Conservation (phyloP, 2,888 invertebrate genomes). For the Macrophya alboannulata region DNA sequence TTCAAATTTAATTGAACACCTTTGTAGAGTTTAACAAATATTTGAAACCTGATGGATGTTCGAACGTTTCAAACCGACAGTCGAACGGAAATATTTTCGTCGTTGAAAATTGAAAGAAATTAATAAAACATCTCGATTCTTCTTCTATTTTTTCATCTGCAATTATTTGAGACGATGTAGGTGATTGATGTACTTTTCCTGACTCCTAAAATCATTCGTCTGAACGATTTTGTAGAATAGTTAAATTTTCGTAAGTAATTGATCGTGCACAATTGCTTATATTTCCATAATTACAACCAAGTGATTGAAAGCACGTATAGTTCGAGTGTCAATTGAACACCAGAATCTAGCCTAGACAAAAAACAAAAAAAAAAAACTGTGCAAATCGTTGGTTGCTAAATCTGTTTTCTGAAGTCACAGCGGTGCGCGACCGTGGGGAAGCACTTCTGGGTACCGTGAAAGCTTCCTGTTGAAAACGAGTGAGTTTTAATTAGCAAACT, state of each 20-base stretch:
- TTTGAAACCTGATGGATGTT: not conserved
- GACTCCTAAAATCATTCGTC: not conserved
- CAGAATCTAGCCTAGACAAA: not conserved
- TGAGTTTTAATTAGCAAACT: slow-evolving; percentile 19
- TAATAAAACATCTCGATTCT: not conserved
- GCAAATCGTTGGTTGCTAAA: not conserved
- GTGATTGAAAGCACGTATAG: not conserved
- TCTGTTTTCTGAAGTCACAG: not conserved
- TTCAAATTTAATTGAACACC: slow-evolving; percentile 23
- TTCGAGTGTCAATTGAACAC: not conserved
- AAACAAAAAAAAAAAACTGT: not conserved
- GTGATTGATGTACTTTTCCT: not conserved
- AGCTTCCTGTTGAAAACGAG: slow-evolving; percentile 17
- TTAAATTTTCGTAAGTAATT: not conserved
- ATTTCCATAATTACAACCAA: not conserved
- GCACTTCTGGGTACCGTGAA: slow-evolving; percentile 9
- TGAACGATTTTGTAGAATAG: not conserved
- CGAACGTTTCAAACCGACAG: not conserved
- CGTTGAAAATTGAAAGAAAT: not conserved
- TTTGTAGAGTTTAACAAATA: slow-evolving; percentile 15
- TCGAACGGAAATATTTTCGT: not conserved
- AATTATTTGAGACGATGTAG: not conserved
- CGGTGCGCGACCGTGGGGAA: not conserved
- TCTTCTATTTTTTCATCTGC: not conserved
- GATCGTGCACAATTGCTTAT: not conserved